phyloP scores from a whole-genome alignment of 2,888 invertebrate genomes.

The Rhodophaea formosa region DNA sequence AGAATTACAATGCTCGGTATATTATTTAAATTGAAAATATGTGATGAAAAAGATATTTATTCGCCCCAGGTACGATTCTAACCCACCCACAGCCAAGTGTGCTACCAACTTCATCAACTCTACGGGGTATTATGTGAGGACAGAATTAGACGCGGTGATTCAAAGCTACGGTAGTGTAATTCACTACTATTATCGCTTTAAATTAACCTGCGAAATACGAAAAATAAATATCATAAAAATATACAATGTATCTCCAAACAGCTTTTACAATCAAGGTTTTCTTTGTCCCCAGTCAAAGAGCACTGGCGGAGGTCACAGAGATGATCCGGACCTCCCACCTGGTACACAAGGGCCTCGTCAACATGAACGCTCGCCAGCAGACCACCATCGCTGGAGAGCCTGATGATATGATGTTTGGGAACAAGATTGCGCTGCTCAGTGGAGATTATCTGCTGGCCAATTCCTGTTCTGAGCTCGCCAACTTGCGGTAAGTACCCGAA shows the following conservation, averaged over 20 bases:
- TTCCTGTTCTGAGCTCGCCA: constrained; percentile 93
- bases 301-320: constrained; percentile 96
- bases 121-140: too few species aligned
- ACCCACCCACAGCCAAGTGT: too few species aligned
- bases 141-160: too few species aligned
- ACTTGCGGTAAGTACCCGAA: constrained; percentile 82
- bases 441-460: constrained; percentile 95
- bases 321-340: constrained; percentile 96
- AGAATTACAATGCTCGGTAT: too few species aligned
- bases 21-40: too few species aligned
- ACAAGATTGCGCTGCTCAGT: constrained; percentile 95
- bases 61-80: too few species aligned
- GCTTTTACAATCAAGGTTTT: not conserved
- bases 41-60: too few species aligned
- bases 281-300: constrained; percentile 84
- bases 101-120: too few species aligned
- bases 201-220: too few species aligned
- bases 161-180: too few species aligned
- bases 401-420: constrained; percentile 94
- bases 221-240: too few species aligned
- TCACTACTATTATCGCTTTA: too few species aligned
- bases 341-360: constrained; percentile 93
- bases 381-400: constrained; percentile 74
- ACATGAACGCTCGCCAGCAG: constrained; percentile 86
- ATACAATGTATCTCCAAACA: not conserved